A percentile compares a stretch with the other conserved stretches of the same genome.
These are phyloP conservation scores for Dolichoris vasculosae DNA, from an alignment of 1,140 invertebrate species.

Conservation along the genomic window DNA sequence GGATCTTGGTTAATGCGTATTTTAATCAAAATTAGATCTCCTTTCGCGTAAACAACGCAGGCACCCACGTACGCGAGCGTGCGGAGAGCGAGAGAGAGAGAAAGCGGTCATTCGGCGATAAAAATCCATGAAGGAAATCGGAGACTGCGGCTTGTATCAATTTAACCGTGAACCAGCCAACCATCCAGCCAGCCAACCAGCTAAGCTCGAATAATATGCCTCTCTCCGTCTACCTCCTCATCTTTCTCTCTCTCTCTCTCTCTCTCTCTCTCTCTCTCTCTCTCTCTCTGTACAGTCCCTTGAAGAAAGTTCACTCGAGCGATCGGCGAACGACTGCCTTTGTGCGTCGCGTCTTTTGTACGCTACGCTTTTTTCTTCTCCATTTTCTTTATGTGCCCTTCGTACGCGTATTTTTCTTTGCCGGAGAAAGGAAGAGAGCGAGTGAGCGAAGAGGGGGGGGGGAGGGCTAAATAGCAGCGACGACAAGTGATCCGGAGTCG, in stretches of 20 bases:
- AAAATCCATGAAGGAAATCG: constrained; percentile 41
- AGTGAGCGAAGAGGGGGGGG: not conserved
- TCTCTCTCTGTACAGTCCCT: constrained; percentile 35
- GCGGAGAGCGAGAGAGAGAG: not conserved
- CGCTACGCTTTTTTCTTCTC: constrained; percentile 29
- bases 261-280: not conserved
- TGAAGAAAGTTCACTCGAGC: constrained; percentile 41
- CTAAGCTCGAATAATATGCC: not conserved
- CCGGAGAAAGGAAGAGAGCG: not conserved
- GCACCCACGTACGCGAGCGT: not conserved
- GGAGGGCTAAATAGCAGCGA: not conserved
- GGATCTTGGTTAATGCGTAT: not conserved
- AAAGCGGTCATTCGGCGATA: not conserved
- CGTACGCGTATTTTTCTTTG: not conserved
- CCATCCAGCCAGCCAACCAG: not conserved
- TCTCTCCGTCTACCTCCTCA: not conserved
- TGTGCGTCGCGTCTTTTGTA: constrained; percentile 43
- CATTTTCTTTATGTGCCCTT: constrained; percentile 2
- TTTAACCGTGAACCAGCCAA: constrained; percentile 41
- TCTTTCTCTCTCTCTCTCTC: constrained; percentile 21
- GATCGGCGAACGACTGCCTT: constrained; percentile 6
- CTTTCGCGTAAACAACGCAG: not conserved
- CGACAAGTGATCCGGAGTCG: constrained; percentile 4
- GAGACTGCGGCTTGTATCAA: constrained; percentile 46
- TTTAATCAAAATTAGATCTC: not conserved